Percentiles rank a stretch among this genome's conserved stretches.
These are phyloP conservation scores for Apantesis nais DNA, from an alignment of 2,888 invertebrate genomes.

Conservation along the genomic window DNA sequence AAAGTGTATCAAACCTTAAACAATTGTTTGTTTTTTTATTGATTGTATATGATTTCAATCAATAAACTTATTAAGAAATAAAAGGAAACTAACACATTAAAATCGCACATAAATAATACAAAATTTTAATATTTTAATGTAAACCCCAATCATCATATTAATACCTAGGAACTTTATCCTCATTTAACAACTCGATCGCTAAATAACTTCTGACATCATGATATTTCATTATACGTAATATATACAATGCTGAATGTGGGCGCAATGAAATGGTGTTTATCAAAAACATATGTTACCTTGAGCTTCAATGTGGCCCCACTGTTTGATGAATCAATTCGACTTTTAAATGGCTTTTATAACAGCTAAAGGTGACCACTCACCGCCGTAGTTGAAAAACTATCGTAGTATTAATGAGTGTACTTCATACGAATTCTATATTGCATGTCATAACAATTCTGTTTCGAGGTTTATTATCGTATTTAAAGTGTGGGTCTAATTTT, in stretches of 20 bases:
- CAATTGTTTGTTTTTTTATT: too few species aligned
- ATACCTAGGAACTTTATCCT: too few species aligned
- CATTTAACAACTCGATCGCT: too few species aligned
- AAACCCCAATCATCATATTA: background rate
- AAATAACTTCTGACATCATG: background rate
- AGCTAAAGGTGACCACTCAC: constrained; percentile 23
- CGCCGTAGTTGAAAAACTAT: constrained; percentile 8
- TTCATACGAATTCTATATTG: constrained; percentile 17
- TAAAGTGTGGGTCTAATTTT: constrained; percentile 30
- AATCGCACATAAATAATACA: background rate
- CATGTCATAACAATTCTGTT: constrained; percentile 38
- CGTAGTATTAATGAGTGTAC: constrained; percentile 3
- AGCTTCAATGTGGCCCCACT: constrained; percentile 36
- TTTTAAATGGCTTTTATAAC: constrained; percentile 39
- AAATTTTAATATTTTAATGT: too few species aligned
- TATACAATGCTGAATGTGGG: constrained; percentile 14
- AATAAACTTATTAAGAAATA: too few species aligned
- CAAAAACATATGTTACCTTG: constrained; percentile 23
- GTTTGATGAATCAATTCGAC: constrained; percentile 26
- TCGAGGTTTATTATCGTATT: constrained; percentile 38
- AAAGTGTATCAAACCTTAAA: too few species aligned
- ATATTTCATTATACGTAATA: background rate
- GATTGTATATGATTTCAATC: too few species aligned
- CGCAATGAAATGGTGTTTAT: constrained; percentile 8
- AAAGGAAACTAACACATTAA: background rate